These are phyloP conservation scores for Cephalopachus bancanus DNA, from an alignment of 2,797 vertebrate species.

Conservation along the genomic window DNA sequence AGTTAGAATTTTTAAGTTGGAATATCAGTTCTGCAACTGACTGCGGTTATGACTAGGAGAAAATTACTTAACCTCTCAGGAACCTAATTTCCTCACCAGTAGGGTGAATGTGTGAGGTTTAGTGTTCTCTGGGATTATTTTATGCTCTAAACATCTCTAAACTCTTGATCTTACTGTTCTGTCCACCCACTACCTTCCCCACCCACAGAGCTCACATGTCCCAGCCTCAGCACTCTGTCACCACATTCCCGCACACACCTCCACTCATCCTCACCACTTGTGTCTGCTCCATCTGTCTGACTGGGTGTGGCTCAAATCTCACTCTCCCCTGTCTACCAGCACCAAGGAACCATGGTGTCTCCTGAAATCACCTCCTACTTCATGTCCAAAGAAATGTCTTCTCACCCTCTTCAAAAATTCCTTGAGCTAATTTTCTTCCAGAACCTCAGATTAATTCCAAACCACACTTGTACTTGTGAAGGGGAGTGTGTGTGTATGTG, in stretches of 20 bases:
- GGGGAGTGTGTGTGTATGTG: neutral
- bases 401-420: conserved; percentile 37
- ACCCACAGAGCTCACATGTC: neutral
- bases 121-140: neutral
- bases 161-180: neutral
- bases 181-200: neutral
- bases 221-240: neutral
- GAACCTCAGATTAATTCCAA: conserved; percentile 21
- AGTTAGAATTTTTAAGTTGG: neutral
- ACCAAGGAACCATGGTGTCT: neutral
- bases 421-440: neutral
- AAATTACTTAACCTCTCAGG: neutral
- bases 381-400: conserved; percentile 39
- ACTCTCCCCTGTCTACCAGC: neutral
- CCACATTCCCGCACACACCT: neutral
- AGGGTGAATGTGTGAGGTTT: neutral
- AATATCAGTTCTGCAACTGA: neutral
- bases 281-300: conserved; percentile 59
- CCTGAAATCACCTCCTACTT: conserved; percentile 37
- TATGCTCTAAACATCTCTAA: neutral
- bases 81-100: neutral
- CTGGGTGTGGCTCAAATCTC: neutral
- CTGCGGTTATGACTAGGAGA: neutral
- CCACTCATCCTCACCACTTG: neutral
- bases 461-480: neutral